Conservation (phyloP, 2,113 vertebrate genomes). For the Lophotis ruficrista region DNA sequence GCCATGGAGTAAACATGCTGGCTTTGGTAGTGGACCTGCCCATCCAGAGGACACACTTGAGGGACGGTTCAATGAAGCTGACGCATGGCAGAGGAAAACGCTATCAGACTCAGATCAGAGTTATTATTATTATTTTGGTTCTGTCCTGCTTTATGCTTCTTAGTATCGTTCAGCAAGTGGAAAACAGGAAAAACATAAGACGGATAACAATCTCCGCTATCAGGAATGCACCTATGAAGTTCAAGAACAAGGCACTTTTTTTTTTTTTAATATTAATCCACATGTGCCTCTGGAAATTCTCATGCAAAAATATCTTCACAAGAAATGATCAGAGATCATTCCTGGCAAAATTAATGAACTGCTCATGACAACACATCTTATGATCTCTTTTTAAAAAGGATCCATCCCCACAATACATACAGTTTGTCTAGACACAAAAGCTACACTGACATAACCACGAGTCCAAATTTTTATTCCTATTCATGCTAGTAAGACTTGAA, state of each 20-base stretch:
- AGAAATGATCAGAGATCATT: not conserved
- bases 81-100: not conserved
- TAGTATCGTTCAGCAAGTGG: not conserved
- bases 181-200: not conserved
- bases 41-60: not conserved
- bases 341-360: not conserved
- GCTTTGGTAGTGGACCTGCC: not conserved
- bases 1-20: not conserved
- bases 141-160: not conserved
- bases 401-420: not conserved
- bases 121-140: not conserved
- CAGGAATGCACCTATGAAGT: not conserved
- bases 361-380: not conserved
- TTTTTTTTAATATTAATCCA: not conserved
- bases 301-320: not conserved
- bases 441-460: not conserved
- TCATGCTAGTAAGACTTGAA: not conserved
- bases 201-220: not conserved
- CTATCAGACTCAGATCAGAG: not conserved
- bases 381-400: not conserved
- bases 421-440: not conserved
- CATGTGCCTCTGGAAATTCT: not conserved
- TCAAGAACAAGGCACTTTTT: not conserved
- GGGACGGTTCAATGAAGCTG: not conserved
- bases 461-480: not conserved